Percentiles rank a stretch among this genome's conserved stretches.
Evolutionary conservation across 2,888 invertebrate genomes (phyloP).

Genomic region (Dione juno): DNA sequence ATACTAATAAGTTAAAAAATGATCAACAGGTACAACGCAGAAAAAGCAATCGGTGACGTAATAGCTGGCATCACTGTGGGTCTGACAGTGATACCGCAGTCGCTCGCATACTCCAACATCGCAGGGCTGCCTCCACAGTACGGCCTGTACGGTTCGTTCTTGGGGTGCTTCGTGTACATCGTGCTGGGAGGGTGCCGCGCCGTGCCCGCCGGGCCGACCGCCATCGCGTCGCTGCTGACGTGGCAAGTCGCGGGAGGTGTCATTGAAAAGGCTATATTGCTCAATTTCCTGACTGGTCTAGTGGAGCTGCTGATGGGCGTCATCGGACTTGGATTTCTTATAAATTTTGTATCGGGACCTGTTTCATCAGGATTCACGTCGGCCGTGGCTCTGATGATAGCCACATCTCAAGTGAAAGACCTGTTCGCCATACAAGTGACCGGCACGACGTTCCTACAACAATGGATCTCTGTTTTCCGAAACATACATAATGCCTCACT

Average conservation of each 20-base stretch:
- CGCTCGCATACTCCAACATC: conserved; percentile 91
- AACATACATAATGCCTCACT: conserved; percentile 86
- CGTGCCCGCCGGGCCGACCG: conserved; percentile 96
- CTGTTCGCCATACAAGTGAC: conserved; percentile 88
- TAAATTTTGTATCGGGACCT: conserved; percentile 95
- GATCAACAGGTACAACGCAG: conserved; percentile 82
- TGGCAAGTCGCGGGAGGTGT: conserved; percentile 89
- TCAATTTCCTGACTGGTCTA: conserved; percentile 89
- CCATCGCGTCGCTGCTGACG: conserved; percentile 94
- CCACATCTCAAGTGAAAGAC: conserved; percentile 94
- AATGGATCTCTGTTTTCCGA: conserved; percentile 88
- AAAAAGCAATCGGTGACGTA: conserved; percentile 91
- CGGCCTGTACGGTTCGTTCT: conserved; percentile 96
- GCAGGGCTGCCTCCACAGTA: conserved; percentile 92
- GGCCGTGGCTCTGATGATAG: conserved; percentile 94
- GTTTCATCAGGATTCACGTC: conserved; percentile 95
- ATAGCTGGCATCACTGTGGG: conserved; percentile 97
- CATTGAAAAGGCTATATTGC: conserved; percentile 88
- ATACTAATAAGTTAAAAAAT: not conserved
- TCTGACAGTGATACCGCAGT: conserved; percentile 96
- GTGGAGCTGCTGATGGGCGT: conserved; percentile 92
- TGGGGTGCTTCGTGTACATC: conserved; percentile 95
- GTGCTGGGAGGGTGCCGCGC: conserved; percentile 96
- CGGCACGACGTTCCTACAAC: conserved; percentile 90
- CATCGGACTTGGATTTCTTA: conserved; percentile 92